phyloP scores from a whole-genome alignment of 2,797 vertebrate genomes.

The Poeciliopsis paucimaculata region DNA sequence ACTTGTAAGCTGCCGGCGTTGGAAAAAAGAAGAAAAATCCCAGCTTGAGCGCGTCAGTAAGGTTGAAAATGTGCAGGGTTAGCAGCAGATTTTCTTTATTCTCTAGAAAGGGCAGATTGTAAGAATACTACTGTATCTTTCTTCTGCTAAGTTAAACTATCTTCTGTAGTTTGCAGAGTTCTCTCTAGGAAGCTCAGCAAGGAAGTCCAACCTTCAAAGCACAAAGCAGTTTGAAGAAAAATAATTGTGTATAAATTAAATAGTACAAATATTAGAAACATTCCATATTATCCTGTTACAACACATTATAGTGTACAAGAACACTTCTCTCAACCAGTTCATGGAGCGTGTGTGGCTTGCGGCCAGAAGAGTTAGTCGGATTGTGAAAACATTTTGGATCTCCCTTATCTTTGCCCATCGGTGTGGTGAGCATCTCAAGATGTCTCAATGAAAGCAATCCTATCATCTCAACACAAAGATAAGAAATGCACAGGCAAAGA shows the following conservation, averaged over 20 bases:
- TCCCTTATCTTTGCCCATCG: conserved; percentile 56
- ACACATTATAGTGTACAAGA: background rate
- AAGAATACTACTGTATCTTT: conserved; percentile 17
- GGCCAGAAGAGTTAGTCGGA: conserved; percentile 57
- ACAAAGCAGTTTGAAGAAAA: conserved; percentile 11
- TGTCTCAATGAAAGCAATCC: conserved; percentile 56
- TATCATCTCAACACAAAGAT: conserved; percentile 52
- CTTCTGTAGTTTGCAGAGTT: background rate
- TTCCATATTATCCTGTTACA: conserved; percentile 22
- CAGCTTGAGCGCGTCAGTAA: conserved; percentile 40
- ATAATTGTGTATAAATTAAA: conserved; percentile 43
- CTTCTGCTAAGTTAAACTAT: conserved; percentile 22
- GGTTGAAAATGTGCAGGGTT: conserved; percentile 56
- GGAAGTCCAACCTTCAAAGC: conserved; percentile 15
- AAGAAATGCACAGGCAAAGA: conserved; percentile 20
- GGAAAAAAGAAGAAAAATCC: conserved; percentile 37
- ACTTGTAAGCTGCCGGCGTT: conserved; percentile 53
- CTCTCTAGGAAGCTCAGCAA: background rate
- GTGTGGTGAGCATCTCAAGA: conserved; percentile 40
- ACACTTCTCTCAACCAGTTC: conserved; percentile 4
- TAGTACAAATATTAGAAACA: conserved; percentile 53
- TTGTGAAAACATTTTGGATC: conserved; percentile 55
- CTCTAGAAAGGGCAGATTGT: conserved; percentile 29
- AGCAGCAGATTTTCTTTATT: conserved; percentile 22
- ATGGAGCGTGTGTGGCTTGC: conserved; percentile 21